Evolutionary conservation across 2,888 invertebrate genomes (phyloP).

Genomic region (Hedya salicella): DNA sequence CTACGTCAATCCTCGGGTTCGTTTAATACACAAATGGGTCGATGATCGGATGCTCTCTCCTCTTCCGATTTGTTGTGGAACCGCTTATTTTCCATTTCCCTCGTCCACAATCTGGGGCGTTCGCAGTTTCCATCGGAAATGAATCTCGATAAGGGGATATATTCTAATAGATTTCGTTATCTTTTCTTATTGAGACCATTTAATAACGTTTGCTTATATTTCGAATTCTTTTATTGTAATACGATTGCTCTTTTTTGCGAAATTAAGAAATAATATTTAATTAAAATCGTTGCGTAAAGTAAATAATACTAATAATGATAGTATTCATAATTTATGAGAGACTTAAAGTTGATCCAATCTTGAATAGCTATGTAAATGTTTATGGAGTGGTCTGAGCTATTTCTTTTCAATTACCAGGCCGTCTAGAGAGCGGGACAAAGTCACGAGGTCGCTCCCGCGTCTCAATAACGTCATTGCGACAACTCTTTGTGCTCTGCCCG

Average conservation of each 20-base stretch:
- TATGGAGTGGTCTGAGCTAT: conserved; percentile 17
- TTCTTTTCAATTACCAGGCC: conserved; percentile 55
- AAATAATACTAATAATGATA: not conserved
- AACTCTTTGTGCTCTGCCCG: conserved; percentile 34
- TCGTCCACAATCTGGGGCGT: conserved; percentile 58
- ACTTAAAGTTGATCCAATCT: not conserved
- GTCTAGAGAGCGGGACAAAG: conserved; percentile 79
- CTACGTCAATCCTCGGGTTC: conserved; percentile 55
- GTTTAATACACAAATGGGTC: conserved; percentile 63
- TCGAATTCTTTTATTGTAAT: not conserved
- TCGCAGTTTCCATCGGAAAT: conserved; percentile 54
- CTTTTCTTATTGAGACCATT: conserved; percentile 42
- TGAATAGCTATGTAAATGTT: conserved; percentile 16
- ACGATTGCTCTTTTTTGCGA: conserved; percentile 5
- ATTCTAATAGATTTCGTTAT: conserved; percentile 53
- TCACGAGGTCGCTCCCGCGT: conserved; percentile 69
- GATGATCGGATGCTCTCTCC: conserved; percentile 57
- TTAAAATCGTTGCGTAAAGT: not conserved
- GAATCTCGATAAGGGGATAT: conserved; percentile 51
- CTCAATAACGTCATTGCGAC: conserved; percentile 53
- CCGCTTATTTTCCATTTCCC: conserved; percentile 65
- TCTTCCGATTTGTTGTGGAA: conserved; percentile 62
- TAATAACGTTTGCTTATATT: conserved; percentile 10
- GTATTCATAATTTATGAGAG: not conserved
- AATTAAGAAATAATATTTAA: not conserved